Evolutionary conservation across 1,140 invertebrate species (phyloP), one percentile per base, ranked within the genome.

Genomic region (Lutraria rhynchaena): DNA sequence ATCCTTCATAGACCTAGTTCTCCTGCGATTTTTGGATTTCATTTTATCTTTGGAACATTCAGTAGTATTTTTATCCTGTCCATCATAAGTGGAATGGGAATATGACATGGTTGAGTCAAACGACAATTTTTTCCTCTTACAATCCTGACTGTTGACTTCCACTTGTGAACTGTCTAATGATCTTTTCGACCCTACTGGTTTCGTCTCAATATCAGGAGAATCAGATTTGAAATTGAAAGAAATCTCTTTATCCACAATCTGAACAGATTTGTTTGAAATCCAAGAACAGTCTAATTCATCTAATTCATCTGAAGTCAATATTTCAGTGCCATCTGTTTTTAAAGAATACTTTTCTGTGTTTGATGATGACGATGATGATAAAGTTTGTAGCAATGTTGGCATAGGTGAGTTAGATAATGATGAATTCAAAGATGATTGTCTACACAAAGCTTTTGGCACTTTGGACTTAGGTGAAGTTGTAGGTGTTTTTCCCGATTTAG

Each of bases 171-270:
- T 35, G 31, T 77, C 74, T 3, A 49, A 19, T 19, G 44, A 65
- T 13, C 61, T 9, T 53, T 63, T 77, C 0, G 35, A 65, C 4
- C 63, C 19, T 11, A 37, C 13, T 1, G 35, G 57, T 27, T 15
- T 11, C n/a, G 11, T 41, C 17, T 1, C 0, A 44, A 0, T 41
- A n/a, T n/a, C 19, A 15, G 63, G n/a, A 13, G 63, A 41, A 3
- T 22, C n/a, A 2, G 33, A n/a, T 58, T 74, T 85, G 49, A 87
- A 85, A 53, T 76, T 84, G 60, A 87, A 80, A 19, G 84, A 58
- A 37, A 88, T 78, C 33, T 88, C 87, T 15, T 80, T 63, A 67
- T 86, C 82, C 5, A 83, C 57, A 4, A 71, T 57, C 37, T 84
- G 80, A 31, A 80, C n/a, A 22, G 51, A 24, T 24, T 63, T 31